Evolutionary conservation across 2,888 invertebrate species (phyloP), one percentile per base, ranked within the genome.

Genomic region (Priocnemis perturbator): DNA sequence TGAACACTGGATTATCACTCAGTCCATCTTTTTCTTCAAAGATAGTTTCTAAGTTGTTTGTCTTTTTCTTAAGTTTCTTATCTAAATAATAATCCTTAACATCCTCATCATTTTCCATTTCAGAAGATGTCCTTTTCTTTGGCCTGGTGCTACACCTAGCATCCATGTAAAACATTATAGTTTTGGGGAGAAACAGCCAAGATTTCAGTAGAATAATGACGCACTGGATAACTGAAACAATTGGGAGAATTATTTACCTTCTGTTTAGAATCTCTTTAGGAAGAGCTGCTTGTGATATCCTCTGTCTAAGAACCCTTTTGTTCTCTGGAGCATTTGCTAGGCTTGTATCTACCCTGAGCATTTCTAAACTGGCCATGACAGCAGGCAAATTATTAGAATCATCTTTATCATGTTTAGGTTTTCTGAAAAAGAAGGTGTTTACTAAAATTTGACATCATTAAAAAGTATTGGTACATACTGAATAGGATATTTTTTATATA

Each of bases 31-130:
- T 91, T 76, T 93, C 93, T 87, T 93, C 93, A 82, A 91, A 92
- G 82, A 93, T 93, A 1, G 93, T 93, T 87, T 93, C 93, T 78
- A 93, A 88, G 67, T 90, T 91, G 79, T 91, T 91, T 60, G 91
- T 89, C 48, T 89, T 75, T 55, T 89, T 89, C 81, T 91, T 92
- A 0, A 91, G 88, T 82, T 89, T 91, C 83, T 91, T 92, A 78
- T 92, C 91, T 48, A 92, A 89, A 83, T 93, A 93, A 75, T 92
- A 89, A 55, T 91, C 91, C 81, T 91, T 91, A 66, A 91, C 90
- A 83, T 85, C 81, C 3, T 73, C 78, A 11, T 84, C 82, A 59
- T 45, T 81, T 37, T 85, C 84, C 76, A 86, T 82, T 47, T 86
- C 84, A n/a, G 77, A 44, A 52, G 76, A 77, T 1, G 69, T 77